phyloP scores from a whole-genome alignment of 2,113 vertebrate genomes.

The Stegostoma tigrinum region DNA sequence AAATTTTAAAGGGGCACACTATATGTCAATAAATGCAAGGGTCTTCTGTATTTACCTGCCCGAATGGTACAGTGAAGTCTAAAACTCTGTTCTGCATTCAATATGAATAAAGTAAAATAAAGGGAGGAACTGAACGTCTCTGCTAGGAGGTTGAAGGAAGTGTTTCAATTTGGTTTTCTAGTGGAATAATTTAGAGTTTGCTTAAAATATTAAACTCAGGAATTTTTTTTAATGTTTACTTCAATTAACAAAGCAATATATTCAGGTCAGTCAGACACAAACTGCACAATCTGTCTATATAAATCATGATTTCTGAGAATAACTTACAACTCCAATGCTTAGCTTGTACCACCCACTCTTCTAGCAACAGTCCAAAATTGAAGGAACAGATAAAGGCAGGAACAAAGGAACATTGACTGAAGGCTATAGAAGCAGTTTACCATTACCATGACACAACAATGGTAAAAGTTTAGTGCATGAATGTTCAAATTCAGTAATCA shows the following conservation, averaged over 20 bases:
- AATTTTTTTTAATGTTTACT: background rate
- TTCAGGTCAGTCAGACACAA: background rate
- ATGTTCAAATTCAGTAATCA: too few relatives aligned
- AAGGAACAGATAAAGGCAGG: background rate
- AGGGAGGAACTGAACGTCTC: background rate
- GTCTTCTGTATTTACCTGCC: background rate
- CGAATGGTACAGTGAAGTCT: background rate
- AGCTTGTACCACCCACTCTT: too few relatives aligned
- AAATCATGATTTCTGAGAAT: background rate
- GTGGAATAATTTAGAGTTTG: background rate
- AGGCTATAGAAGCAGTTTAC: background rate
- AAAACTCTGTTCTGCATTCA: background rate
- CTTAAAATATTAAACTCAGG: background rate
- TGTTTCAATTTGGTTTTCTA: too few relatives aligned
- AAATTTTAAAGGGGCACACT: background rate
- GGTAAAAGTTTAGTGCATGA: too few relatives aligned
- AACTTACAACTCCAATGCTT: too few relatives aligned
- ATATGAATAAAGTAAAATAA: background rate
- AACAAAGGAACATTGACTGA: background rate
- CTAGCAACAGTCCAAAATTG: background rate
- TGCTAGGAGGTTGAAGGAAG: background rate
- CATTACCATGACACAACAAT: background rate
- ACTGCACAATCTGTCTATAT: background rate
- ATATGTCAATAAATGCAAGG: background rate
- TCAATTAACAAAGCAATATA: background rate